A percentile compares a stretch with the other conserved stretches of the same genome.
Conservation (phyloP, 2,797 vertebrate genomes). For the Pipistrellus kuhlii region DNA sequence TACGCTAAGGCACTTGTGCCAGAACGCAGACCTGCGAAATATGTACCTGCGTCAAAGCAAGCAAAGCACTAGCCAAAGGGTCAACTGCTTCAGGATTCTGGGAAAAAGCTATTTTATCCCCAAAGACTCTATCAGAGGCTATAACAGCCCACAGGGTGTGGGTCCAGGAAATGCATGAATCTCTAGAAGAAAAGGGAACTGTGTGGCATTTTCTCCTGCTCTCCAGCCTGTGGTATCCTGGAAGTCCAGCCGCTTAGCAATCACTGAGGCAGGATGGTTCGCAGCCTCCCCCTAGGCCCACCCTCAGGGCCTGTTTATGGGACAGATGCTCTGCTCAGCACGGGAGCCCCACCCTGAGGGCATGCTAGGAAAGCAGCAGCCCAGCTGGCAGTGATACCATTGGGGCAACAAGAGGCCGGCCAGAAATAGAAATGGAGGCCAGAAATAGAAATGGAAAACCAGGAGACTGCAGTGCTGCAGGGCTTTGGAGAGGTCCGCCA, state of each 20-base stretch:
- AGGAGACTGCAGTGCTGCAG: neutral
- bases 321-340: neutral
- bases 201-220: neutral
- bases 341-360: neutral
- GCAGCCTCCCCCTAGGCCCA: neutral
- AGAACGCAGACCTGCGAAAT: neutral
- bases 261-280: neutral
- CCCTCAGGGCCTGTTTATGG: too few relatives aligned
- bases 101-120: neutral
- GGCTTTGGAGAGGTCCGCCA: neutral
- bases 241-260: neutral
- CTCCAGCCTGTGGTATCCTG: neutral
- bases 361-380: neutral
- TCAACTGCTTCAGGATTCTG: neutral
- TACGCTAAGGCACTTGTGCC: neutral
- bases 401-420: too few relatives aligned
- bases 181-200: neutral
- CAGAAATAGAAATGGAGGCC: neutral
- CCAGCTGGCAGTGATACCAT: rapidly evolving
- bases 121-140: neutral
- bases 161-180: neutral
- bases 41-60: neutral
- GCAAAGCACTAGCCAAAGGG: neutral
- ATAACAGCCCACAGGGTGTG: neutral
- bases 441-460: neutral